Evolutionary conservation across 2,797 vertebrate genomes (phyloP).

Genomic region (Martes flavigula): DNA sequence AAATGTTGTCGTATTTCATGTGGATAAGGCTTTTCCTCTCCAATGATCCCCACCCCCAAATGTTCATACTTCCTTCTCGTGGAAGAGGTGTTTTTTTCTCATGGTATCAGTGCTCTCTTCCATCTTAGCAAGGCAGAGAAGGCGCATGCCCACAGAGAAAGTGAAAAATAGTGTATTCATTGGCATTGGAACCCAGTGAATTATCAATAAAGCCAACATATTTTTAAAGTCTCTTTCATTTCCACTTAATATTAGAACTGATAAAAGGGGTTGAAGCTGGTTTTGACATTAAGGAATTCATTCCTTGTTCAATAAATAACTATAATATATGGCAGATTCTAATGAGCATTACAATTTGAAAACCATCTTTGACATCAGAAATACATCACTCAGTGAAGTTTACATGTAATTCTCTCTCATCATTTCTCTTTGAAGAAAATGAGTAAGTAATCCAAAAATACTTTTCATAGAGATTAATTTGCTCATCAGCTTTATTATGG

Average conservation of each 20-base stretch:
- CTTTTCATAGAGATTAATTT: constrained; percentile 67
- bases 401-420: constrained; percentile 41
- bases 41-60: background rate
- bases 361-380: constrained; percentile 43
- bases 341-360: constrained; percentile 34
- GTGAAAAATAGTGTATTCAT: background rate
- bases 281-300: background rate
- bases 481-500: constrained; percentile 12
- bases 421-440: constrained; percentile 70
- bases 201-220: background rate
- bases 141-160: background rate
- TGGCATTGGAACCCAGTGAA: background rate
- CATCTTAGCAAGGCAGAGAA: background rate
- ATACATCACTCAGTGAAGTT: background rate
- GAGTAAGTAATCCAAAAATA: constrained; percentile 55
- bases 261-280: background rate
- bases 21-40: background rate
- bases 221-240: constrained; percentile 40
- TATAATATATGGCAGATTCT: background rate
- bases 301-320: constrained; percentile 36
- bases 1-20: background rate
- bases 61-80: background rate
- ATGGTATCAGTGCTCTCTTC: background rate
- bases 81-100: background rate
- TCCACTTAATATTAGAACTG: background rate